Percentiles rank a stretch among this genome's conserved stretches.
These are phyloP conservation scores for Mormyrus hasselquistii DNA, from an alignment of 2,797 vertebrate genomes.

Conservation along the genomic window DNA sequence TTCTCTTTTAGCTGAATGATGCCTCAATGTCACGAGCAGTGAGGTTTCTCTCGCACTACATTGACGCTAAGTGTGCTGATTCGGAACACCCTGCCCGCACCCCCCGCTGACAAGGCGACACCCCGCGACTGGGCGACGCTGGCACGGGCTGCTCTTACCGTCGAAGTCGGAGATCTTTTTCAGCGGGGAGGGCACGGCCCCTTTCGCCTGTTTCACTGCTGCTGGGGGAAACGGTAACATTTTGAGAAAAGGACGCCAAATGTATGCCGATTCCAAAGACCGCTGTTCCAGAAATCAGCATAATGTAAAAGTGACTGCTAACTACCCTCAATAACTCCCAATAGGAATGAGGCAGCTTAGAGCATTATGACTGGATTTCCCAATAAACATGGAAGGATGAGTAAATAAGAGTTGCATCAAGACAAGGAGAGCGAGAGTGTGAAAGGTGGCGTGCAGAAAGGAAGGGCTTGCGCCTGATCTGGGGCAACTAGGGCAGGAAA, in stretches of 20 bases:
- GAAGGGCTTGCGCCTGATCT: neutral
- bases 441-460: slow-evolving; percentile 12
- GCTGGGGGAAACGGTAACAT: slow-evolving; percentile 16
- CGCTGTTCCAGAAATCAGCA: neutral
- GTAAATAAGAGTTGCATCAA: neutral
- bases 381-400: neutral
- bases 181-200: slow-evolving; percentile 60
- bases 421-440: neutral
- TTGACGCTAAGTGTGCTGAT: neutral
- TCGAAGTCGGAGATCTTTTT: slow-evolving; percentile 65
- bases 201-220: slow-evolving; percentile 68
- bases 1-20: neutral
- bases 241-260: neutral
- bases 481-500: neutral
- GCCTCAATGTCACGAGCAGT: neutral
- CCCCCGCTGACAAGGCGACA: neutral
- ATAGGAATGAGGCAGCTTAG: neutral
- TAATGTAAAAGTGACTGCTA: neutral
- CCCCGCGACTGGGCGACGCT: neutral
- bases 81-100: neutral
- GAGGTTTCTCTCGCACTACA: neutral
- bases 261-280: neutral
- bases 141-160: slow-evolving; percentile 48
- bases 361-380: neutral
- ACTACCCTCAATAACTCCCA: neutral